Base-by-base conservation (phyloP, 2,888 invertebrate species). In the Volucella inflata region DNA sequence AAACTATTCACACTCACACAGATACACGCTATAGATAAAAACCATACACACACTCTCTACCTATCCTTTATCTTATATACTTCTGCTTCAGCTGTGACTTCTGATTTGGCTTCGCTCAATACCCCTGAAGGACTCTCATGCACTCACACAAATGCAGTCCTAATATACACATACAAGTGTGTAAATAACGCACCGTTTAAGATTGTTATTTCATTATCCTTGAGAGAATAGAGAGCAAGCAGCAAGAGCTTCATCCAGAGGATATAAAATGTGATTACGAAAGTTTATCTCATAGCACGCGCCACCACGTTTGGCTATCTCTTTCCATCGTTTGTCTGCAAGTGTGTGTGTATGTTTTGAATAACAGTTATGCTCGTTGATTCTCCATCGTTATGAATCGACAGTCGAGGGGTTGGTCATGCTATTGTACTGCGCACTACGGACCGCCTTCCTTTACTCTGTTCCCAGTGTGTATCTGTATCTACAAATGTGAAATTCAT, bases 361-460 rank as follows among this genome's bases (percentile, higher is more conserved):
- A 16, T 57, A 11, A n/a, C 72, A 67, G 72, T 72, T 70, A 78
- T 38, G 21, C 21, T 21, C 21, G 21, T 21, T 21, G 21, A 57
- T 68, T 80, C 64, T 81, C 70, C 67, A 82, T 82, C 76, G 67
- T 87, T 59, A 30, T 30, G 30, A 82, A 82, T 74, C 72, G 46
- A 68, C 55, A 72, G 75, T 57, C 30, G 71, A 65, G 81, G 87
- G 82, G 87, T 78, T 74, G 87, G 79, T 70, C 85, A 70, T 64
- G 64, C 64, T 44, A 68, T 87, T 77, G 72, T 74, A 68, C 67
- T 75, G 83, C 71, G 64, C 83, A 75, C 40, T 82, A 85, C 87
- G 88, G 88, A 88, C 88, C 88, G 88, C 88, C 88, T 87, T 71
- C 80, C 0, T 30, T 30, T 30, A 30, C 30, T 30, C 30, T 30